phyloP scores from a whole-genome alignment of 2,888 invertebrate genomes.

The Xylocampa areola region DNA sequence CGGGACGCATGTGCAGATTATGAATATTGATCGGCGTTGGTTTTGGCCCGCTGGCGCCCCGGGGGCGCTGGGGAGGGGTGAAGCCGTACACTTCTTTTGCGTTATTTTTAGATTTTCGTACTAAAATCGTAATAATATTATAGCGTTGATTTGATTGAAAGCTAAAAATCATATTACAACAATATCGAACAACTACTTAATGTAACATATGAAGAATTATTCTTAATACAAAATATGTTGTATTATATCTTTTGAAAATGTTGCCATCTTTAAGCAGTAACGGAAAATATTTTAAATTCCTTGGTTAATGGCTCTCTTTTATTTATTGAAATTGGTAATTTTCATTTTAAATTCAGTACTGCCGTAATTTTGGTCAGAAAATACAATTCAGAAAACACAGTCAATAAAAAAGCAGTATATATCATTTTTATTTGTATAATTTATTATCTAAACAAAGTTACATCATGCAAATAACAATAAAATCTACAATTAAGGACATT shows the following conservation, averaged over 20 bases:
- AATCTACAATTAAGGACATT: constrained; percentile 31
- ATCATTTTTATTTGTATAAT: constrained; percentile 7
- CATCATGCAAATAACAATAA: constrained; percentile 33
- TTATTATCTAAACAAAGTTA: constrained; percentile 43
- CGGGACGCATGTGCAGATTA: too few relatives aligned
- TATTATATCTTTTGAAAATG: not conserved
- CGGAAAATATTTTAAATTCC: constrained; percentile 10
- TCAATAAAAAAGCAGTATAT: constrained; percentile 26
- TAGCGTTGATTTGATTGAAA: too few relatives aligned
- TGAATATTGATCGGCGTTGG: too few relatives aligned
- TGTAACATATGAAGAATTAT: too few relatives aligned
- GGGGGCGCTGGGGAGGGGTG: too few relatives aligned
- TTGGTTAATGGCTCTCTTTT: not conserved
- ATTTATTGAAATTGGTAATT: not conserved
- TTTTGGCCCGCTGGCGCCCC: too few relatives aligned
- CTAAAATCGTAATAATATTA: too few relatives aligned
- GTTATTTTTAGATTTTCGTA: too few relatives aligned
- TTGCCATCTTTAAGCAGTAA: constrained; percentile 21
- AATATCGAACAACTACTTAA: too few relatives aligned
- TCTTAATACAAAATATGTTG: not conserved
- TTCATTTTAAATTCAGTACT: not conserved
- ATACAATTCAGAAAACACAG: constrained; percentile 16
- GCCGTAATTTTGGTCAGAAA: constrained; percentile 4
- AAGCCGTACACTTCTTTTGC: too few relatives aligned
- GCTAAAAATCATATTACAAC: too few relatives aligned